Conservation (phyloP, 2,888 invertebrate genomes). For the Drosophila vallismaia region DNA sequence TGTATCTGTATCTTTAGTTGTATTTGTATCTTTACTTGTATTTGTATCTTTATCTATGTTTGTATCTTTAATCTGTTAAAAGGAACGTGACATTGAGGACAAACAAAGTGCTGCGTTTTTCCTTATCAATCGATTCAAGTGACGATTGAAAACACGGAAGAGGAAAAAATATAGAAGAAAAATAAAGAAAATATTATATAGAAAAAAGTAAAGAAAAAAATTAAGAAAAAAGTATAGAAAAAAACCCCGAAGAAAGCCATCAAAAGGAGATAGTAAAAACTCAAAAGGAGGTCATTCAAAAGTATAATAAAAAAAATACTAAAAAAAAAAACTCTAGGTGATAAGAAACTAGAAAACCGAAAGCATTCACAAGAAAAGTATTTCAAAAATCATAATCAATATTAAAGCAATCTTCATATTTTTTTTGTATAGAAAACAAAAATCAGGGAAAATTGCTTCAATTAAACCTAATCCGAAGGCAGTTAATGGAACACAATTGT, state of each 20-base stretch:
- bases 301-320: neutral
- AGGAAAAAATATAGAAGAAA: constrained; percentile 7
- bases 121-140: constrained; percentile 24
- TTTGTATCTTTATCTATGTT: neutral
- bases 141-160: constrained; percentile 20
- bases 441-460: no score
- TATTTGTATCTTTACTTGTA: neutral
- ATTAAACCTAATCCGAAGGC: neutral
- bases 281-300: constrained; percentile 8
- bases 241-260: neutral
- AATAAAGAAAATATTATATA: neutral
- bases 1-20: neutral
- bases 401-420: no score
- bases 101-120: neutral
- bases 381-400: no score
- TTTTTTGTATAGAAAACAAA: no score
- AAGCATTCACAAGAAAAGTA: no score
- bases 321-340: neutral
- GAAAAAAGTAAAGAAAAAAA: no score
- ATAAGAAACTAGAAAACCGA: neutral
- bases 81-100: constrained; percentile 42
- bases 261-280: neutral
- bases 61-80: constrained; percentile 1
- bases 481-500: neutral
- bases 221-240: no score